Conservation (phyloP, 1,140 invertebrate species). For the Listronotus oregonensis region DNA sequence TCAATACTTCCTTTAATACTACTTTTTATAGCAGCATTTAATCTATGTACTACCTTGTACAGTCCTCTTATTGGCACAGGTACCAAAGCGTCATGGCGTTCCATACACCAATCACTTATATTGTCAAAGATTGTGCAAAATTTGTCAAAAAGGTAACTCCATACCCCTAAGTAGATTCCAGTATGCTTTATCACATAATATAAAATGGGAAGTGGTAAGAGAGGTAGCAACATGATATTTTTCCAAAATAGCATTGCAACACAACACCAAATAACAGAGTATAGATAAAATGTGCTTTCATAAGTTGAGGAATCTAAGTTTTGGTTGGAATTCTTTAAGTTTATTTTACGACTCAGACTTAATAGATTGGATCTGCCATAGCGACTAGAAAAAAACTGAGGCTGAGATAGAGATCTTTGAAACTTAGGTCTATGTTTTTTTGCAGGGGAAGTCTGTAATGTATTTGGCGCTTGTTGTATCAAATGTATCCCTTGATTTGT, state of each 20-base stretch:
- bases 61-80: conserved; percentile 62
- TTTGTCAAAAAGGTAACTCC: conserved; percentile 54
- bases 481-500: conserved; percentile 42
- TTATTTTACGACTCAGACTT: conserved; percentile 34
- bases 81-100: conserved; percentile 60
- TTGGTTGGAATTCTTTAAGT: conserved; percentile 31
- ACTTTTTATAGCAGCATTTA: conserved; percentile 57
- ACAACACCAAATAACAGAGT: conserved; percentile 70
- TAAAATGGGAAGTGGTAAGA: conserved; percentile 68
- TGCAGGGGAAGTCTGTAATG: neutral
- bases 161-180: conserved; percentile 60
- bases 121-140: conserved; percentile 42
- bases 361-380: conserved; percentile 32
- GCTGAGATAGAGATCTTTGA: conserved; percentile 50
- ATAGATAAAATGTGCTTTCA: conserved; percentile 63
- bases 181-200: conserved; percentile 67
- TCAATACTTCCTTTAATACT: conserved; percentile 62
- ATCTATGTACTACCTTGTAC: conserved; percentile 58
- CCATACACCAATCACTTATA: conserved; percentile 46
- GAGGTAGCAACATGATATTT: conserved; percentile 70
- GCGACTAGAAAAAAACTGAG: conserved; percentile 38
- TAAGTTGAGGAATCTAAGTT: conserved; percentile 39
- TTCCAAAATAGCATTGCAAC: conserved; percentile 72
- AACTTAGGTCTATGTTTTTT: conserved; percentile 40
- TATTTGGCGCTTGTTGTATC: conserved; percentile 18